A percentile compares a stretch with the other conserved stretches of the same genome.
These are phyloP conservation scores for Xestia ashworthii DNA, from an alignment of 2,888 invertebrate species.

Conservation along the genomic window DNA sequence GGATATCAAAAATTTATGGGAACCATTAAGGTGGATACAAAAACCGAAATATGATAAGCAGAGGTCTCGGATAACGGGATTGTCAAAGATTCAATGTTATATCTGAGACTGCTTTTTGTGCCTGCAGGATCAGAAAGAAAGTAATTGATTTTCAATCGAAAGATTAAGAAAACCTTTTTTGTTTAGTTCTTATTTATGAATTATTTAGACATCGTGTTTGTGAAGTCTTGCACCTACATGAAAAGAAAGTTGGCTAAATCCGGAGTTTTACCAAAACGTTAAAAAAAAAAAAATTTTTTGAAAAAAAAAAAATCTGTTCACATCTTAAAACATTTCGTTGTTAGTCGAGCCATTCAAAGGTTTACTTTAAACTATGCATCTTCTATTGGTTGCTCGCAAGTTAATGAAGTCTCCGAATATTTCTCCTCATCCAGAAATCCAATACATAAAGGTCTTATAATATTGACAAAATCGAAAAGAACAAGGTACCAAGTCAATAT, in stretches of 20 bases:
- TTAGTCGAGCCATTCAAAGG: neutral
- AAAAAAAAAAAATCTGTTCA: neutral
- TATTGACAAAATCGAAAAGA: neutral
- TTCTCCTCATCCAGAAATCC: neutral
- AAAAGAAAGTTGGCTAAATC: neutral
- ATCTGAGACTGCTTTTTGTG: conserved; percentile 57
- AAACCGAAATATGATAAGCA: conserved; percentile 78
- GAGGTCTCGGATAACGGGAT: conserved; percentile 79
- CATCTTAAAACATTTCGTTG: neutral
- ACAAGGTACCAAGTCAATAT: conserved; percentile 16
- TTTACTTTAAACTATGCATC: neutral
- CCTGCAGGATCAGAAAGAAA: conserved; percentile 32
- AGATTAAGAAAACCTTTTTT: conserved; percentile 45
- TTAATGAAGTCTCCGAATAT: neutral
- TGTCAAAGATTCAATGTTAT: conserved; percentile 74
- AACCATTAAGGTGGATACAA: conserved; percentile 85
- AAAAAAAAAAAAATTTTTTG: neutral
- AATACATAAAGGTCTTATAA: neutral
- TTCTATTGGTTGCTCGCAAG: neutral
- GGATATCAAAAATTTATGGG: conserved; percentile 88
- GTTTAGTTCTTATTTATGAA: conserved; percentile 50
- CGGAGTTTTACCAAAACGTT: neutral
- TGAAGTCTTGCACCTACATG: conserved; percentile 8
- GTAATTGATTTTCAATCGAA: conserved; percentile 60
- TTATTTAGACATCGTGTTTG: conserved; percentile 45